phyloP scores from a whole-genome alignment of 1,140 invertebrate species.

The Ceratina calcarata region DNA sequence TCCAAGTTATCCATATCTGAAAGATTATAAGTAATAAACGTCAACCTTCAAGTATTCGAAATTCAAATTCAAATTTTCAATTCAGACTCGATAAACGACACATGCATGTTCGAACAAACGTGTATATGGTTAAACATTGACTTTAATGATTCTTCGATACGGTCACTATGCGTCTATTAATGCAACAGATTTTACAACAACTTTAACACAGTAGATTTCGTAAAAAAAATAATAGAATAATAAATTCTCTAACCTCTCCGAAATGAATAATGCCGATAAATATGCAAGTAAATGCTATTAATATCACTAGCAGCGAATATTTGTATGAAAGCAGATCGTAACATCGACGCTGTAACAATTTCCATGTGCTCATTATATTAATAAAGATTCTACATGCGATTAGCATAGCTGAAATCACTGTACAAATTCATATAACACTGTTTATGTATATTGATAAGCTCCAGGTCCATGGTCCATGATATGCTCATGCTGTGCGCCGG shows the following conservation, averaged over 20 bases:
- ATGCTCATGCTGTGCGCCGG: no score
- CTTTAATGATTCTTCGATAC: no score
- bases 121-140: no score
- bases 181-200: not conserved
- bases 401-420: constrained; percentile 43
- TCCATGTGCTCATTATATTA: constrained; percentile 79
- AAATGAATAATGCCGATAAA: constrained; percentile 79
- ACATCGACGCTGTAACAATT: constrained; percentile 79
- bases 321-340: constrained; percentile 80
- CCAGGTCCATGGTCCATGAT: no score
- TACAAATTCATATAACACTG: constrained; percentile 20
- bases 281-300: constrained; percentile 77
- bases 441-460: constrained; percentile 5
- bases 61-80: not conserved
- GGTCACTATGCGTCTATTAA: not conserved
- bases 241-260: constrained; percentile 77
- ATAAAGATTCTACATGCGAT: constrained; percentile 57
- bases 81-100: no score
- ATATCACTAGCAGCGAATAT: constrained; percentile 77
- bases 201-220: not conserved
- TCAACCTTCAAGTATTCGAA: no score
- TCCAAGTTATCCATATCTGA: constrained; percentile 80
- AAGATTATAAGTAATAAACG: not conserved
- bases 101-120: no score
- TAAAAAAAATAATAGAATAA: constrained; percentile 1